Percentiles rank a stretch among this genome's conserved stretches.
Conservation (phyloP, 2,888 invertebrate genomes). For the Tolmerus cingulatus region DNA sequence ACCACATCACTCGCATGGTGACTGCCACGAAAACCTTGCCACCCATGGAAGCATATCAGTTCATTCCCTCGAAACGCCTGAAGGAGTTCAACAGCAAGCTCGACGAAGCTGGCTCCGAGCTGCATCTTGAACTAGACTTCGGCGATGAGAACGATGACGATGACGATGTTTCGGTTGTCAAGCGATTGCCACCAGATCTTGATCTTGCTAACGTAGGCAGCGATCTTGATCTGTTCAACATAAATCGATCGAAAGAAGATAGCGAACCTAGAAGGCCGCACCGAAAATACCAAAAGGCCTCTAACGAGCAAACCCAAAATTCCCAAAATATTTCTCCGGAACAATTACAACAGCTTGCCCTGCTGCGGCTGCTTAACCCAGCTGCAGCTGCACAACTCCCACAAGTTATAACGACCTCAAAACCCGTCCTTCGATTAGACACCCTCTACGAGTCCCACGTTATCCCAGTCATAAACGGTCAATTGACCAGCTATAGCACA, state of each 20-base stretch:
- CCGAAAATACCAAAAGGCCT: slow-evolving; percentile 41
- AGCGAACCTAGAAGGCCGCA: slow-evolving; percentile 65
- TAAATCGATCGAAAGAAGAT: slow-evolving; percentile 70
- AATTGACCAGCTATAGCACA: slow-evolving; percentile 78
- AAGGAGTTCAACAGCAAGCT: slow-evolving; percentile 88
- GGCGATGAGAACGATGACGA: slow-evolving; percentile 79
- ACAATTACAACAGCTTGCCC: slow-evolving; percentile 77
- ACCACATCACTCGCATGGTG: slow-evolving; percentile 84
- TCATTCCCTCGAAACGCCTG: slow-evolving; percentile 83
- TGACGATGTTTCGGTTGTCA: slow-evolving; percentile 63
- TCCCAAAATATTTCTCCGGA: slow-evolving; percentile 60
- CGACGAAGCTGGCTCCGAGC: slow-evolving; percentile 88
- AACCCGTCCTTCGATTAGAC: slow-evolving; percentile 77
- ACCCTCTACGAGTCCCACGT: slow-evolving; percentile 85
- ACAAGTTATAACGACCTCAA: slow-evolving; percentile 79
- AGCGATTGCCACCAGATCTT: slow-evolving; percentile 69
- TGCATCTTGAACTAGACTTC: slow-evolving; percentile 85
- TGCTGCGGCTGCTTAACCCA: slow-evolving; percentile 76
- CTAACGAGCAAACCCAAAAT: slow-evolving; percentile 58
- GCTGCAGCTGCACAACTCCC: slow-evolving; percentile 71
- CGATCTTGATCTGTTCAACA: slow-evolving; percentile 75
- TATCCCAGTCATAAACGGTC: slow-evolving; percentile 79
- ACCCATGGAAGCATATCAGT: slow-evolving; percentile 86
- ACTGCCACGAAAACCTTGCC: slow-evolving; percentile 91
- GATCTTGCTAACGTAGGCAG: slow-evolving; percentile 78